Conservation (phyloP, 2,888 invertebrate species). For the Nemoura dubitans region DNA sequence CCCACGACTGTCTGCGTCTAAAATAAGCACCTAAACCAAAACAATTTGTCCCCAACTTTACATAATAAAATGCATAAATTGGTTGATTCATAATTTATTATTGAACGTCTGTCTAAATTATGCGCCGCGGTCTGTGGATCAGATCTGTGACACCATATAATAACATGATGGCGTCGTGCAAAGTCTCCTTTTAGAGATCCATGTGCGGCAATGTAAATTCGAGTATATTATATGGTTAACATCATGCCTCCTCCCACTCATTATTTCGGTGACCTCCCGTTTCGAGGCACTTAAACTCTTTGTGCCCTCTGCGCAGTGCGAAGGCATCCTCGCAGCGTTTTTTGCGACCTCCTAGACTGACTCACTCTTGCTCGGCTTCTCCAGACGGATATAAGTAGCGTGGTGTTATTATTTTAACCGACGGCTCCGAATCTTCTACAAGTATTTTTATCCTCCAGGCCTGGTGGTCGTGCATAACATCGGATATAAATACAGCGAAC, state of each 20-base stretch:
- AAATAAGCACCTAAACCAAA: background rate
- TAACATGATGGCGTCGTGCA: background rate
- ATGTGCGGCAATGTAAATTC: constrained; percentile 16
- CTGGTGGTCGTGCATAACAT: too few species aligned
- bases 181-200: background rate
- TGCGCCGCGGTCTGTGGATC: background rate
- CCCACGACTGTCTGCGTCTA: background rate
- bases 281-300: background rate
- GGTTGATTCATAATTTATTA: constrained; percentile 12
- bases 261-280: constrained; percentile 32
- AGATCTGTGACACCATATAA: background rate
- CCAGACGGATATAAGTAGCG: constrained; percentile 3
- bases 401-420: constrained; percentile 9
- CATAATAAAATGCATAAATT: background rate
- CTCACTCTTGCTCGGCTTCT: background rate
- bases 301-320: background rate
- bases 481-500: too few species aligned
- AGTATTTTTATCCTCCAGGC: constrained; percentile 15
- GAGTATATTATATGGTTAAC: background rate
- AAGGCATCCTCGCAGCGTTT: background rate
- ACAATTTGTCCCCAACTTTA: background rate
- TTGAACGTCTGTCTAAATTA: background rate
- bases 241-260: constrained; percentile 19
- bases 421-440: background rate
- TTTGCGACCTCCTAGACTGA: constrained; percentile 34